These are phyloP conservation scores for Geopemphigus sp. DNA, from an alignment of 1,140 invertebrate genomes.

Conservation along the genomic window DNA sequence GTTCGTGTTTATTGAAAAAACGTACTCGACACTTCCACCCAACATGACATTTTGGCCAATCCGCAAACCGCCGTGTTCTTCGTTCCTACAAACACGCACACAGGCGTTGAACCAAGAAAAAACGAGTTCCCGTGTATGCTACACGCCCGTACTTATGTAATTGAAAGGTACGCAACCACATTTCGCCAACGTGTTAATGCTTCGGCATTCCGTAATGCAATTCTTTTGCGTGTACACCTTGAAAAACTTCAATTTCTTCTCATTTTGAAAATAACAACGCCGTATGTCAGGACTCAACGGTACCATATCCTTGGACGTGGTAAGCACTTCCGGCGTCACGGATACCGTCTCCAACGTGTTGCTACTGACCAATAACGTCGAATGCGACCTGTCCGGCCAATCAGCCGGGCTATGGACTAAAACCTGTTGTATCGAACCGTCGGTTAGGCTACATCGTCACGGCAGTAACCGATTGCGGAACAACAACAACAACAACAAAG, in stretches of 20 bases:
- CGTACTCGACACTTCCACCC: background rate
- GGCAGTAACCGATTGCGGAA: too few species aligned
- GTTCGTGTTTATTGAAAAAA: background rate
- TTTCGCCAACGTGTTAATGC: slow-evolving; percentile 51
- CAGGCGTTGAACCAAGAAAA: too few species aligned
- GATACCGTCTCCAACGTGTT: slow-evolving; percentile 19
- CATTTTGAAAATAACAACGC: slow-evolving; percentile 63
- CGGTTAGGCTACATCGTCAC: too few species aligned
- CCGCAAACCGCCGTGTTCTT: slow-evolving; percentile 27
- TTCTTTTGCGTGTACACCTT: slow-evolving; percentile 58
- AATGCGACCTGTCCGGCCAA: slow-evolving; percentile 32
- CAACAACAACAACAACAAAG: background rate
- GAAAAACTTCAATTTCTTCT: slow-evolving; percentile 64
- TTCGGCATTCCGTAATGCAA: slow-evolving; percentile 56
- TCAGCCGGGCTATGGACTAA: slow-evolving; percentile 51
- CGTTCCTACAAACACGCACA: background rate
- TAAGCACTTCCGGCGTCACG: slow-evolving; percentile 33
- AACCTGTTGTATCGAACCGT: too few species aligned
- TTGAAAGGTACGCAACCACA: slow-evolving; percentile 51
- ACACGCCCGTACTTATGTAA: slow-evolving; percentile 51
- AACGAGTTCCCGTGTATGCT: too few species aligned
- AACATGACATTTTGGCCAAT: slow-evolving; percentile 7
- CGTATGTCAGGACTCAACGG: slow-evolving; percentile 50
- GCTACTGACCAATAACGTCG: background rate
- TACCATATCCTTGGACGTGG: background rate